Conservation (phyloP, 64 coral and sea anemone species). For the Acropora yongei region DNA sequence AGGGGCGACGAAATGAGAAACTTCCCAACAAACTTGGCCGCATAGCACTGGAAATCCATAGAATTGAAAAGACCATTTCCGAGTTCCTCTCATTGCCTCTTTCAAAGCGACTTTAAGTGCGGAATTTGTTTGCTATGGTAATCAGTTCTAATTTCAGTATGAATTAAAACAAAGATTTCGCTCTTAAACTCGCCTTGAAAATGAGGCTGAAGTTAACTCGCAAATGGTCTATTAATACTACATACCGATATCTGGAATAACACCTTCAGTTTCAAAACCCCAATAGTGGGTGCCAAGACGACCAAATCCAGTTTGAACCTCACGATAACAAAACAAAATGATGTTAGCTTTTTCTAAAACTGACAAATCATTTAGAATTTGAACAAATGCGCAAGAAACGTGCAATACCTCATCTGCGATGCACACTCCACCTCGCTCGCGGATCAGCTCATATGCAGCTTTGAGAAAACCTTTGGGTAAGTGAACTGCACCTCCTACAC, state of each 20-base stretch:
- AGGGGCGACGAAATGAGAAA: too few relatives aligned
- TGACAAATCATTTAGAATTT: neutral
- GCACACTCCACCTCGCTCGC: slow-evolving; percentile 90
- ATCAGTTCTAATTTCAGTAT: too few relatives aligned
- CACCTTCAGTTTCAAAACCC: slow-evolving; percentile 90
- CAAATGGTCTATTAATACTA: too few relatives aligned
- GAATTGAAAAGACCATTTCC: too few relatives aligned
- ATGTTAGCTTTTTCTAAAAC: neutral
- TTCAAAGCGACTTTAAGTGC: too few relatives aligned
- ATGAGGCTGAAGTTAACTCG: too few relatives aligned
- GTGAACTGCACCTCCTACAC: slow-evolving; percentile 91
- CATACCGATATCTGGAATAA: slow-evolving; percentile 96
- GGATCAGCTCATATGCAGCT: slow-evolving; percentile 86
- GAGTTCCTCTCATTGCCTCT: too few relatives aligned
- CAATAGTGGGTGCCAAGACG: slow-evolving; percentile 95
- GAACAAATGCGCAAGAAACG: neutral
- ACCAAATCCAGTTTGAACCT: slow-evolving; percentile 97
- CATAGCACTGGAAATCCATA: too few relatives aligned
- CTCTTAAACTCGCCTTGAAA: too few relatives aligned
- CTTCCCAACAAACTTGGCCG: too few relatives aligned
- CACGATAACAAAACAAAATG: neutral
- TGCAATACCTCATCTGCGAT: slow-evolving; percentile 93
- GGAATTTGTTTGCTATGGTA: too few relatives aligned
- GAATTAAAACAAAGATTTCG: too few relatives aligned
- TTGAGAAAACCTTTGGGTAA: slow-evolving; percentile 93